Base-by-base conservation (phyloP, 2,113 vertebrate genomes). In the Loxodonta africana region DNA sequence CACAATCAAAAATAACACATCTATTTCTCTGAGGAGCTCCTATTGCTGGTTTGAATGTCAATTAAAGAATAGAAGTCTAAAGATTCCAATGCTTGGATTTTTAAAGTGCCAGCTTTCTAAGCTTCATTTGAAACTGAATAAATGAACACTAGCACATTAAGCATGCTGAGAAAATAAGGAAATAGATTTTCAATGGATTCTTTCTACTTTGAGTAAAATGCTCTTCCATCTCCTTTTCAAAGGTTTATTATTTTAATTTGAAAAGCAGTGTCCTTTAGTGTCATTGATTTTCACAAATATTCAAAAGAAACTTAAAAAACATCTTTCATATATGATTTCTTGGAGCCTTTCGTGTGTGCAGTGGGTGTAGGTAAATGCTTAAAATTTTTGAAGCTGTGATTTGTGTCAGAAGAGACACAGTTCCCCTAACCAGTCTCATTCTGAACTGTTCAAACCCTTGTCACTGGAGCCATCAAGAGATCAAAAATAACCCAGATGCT, bases 121-220 rank as follows among this genome's bases (percentile, higher is more conserved):
- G 62, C 46, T 46, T 73, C 65, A 67, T 37, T 78, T 69, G 41
- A 77, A 94, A 77, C 9, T 14, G 57, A 95, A 63, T 60, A 77
- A 88, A 48, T 76, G 82, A 51, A 80, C 5, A 28, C 21, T 12
- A 46, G 33, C 23, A 6, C 0, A 23, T 44, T 10, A 69, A 8
- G 11, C 67, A 62, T n/a, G 37, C 57, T 81, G 33, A 94, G 78
- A 94, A 81, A 95, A 88, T 37, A 60, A 89, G 21, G 23, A 94
- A 87, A 83, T 12, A 33, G 48, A 77, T 76, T 88, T 97, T 78
- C 76, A 90, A 92, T 37, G 51, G 41, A 63, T 44, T 60, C 33
- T 87, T 94, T 96, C 82, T 80, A 92, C 74, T n/a, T 88, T 41
- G 37, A 92, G 46, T 78, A 69, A 90, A 96, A 92, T 14, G 21